A percentile compares a stretch with the other conserved stretches of the same genome.
phyloP scores from a whole-genome alignment of 2,888 invertebrate species.

The Microctonus hyperodae region DNA sequence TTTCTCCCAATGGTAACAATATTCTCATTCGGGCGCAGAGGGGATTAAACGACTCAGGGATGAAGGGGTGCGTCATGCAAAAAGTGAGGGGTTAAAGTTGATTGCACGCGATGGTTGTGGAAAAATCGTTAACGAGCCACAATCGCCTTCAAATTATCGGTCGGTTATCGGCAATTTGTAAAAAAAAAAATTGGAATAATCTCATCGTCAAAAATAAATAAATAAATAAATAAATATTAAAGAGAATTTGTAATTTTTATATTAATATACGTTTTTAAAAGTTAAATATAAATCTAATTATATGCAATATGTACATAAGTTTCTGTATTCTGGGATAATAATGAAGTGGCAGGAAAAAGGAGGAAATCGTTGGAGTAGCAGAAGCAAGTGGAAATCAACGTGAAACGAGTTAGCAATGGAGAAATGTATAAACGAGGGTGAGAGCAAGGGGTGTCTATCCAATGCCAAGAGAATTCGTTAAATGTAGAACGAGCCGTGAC shows the following conservation, averaged over 20 bases:
- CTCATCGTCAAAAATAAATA: conserved; percentile 37
- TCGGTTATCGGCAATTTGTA: conserved; percentile 22
- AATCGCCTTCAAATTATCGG: conserved; percentile 17
- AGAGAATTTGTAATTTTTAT: too few species aligned
- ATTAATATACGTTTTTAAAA: too few species aligned
- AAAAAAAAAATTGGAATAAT: conserved; percentile 27
- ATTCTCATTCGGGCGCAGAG: conserved; percentile 6
- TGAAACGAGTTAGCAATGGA: conserved; percentile 20
- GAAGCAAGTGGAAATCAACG: conserved; percentile 36
- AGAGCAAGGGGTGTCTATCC: neutral
- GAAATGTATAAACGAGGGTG: neutral
- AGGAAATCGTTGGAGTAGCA: conserved; percentile 38
- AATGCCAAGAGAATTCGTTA: conserved; percentile 40
- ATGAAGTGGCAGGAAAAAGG: conserved; percentile 23
- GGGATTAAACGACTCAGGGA: conserved; percentile 15
- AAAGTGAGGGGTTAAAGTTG: conserved; percentile 13
- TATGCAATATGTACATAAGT: conserved; percentile 23
- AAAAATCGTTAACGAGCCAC: conserved; percentile 30
- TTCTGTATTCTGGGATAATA: neutral
- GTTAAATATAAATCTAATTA: too few species aligned
- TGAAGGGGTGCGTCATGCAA: neutral
- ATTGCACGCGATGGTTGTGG: conserved; percentile 23
- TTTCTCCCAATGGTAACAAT: conserved; percentile 15
- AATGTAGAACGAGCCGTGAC: conserved; percentile 24
- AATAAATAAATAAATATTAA: conserved; percentile 28